Conservation (phyloP, 2,113 vertebrate genomes). For the Tauraco erythrolophus region DNA sequence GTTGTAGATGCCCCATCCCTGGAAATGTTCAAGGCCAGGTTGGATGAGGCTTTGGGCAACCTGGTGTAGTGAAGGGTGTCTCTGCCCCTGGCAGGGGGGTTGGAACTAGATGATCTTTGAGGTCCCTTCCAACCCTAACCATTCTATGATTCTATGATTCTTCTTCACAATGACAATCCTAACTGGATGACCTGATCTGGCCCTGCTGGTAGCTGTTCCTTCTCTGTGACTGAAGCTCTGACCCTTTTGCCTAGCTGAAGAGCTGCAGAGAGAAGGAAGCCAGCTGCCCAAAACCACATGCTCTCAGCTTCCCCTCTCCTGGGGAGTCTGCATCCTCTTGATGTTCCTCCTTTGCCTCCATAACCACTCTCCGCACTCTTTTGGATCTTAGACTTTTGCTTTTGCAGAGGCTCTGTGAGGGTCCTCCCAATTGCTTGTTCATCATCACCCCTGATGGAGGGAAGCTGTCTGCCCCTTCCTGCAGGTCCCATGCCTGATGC, state of each 20-base stretch:
- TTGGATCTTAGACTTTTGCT: neutral
- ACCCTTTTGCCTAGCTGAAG: neutral
- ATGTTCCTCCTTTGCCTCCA: neutral
- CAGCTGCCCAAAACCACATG: neutral
- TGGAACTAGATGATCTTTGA: no score
- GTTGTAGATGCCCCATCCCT: no score
- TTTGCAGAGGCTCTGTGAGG: neutral
- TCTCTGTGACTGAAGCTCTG: neutral
- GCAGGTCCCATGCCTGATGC: neutral
- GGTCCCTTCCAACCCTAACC: no score
- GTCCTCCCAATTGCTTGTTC: neutral
- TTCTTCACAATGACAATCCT: neutral
- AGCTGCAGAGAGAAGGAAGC: neutral
- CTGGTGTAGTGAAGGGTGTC: no score
- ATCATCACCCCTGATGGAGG: neutral
- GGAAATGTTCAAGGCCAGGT: no score
- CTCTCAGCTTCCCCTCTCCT: neutral
- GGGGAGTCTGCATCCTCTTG: fast-evolving
- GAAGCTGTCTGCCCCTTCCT: neutral
- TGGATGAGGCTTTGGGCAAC: no score
- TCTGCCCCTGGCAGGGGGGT: no score
- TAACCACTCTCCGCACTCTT: neutral
- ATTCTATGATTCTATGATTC: no score
- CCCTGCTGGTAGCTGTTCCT: neutral
- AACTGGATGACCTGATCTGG: neutral